Base-by-base conservation (phyloP, 2,113 vertebrate genomes). In the Cyanoliseus patagonus region DNA sequence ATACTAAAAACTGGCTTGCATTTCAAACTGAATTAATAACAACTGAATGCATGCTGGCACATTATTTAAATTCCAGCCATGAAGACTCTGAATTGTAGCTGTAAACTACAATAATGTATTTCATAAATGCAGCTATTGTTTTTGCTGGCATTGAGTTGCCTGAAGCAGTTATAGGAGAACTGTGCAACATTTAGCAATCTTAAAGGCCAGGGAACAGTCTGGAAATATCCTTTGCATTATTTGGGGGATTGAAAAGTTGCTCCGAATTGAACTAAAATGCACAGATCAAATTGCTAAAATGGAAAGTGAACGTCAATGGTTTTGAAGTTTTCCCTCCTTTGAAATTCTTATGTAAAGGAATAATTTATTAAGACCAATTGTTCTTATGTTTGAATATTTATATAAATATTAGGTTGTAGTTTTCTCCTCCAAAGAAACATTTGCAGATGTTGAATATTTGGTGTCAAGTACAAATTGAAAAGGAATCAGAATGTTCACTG, bases 81-180 rank as follows among this genome's bases (percentile, higher is more conserved):
- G 91, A 87, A 94, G 76, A 57, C 75, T 92, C 83, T 75, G 76
- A 91, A 94, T 44, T 83, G 85, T 81, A 95, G 85, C 70, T 94
- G 91, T 84, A 93, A 97, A 59, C 57, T 41, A 15, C 79, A 92
- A 47, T 91, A 89, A 95, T 49, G 33, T 86, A 89, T 94, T 95
- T 94, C 83, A 83, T 86, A 96, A 94, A 90, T 94, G 37, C 70
- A 67, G 63, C 94, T 94, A 91, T 92, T 97, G 96, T 96, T 96
- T 96, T 95, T 94, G 69, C 86, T 97, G 96, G 96, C 89, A 42
- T 89, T 12, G 3, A 20, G 41, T 35, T 57, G 57, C 59, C 85
- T 4, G 0, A 30, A 86, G 88, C 81, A 79, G 55, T 72, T 85
- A 35, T 31, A 75, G 57, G 86, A 85, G 88, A 44, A 37, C 57